Conservation (phyloP, 2,888 invertebrate genomes). For the Aphodius sticticus region DNA sequence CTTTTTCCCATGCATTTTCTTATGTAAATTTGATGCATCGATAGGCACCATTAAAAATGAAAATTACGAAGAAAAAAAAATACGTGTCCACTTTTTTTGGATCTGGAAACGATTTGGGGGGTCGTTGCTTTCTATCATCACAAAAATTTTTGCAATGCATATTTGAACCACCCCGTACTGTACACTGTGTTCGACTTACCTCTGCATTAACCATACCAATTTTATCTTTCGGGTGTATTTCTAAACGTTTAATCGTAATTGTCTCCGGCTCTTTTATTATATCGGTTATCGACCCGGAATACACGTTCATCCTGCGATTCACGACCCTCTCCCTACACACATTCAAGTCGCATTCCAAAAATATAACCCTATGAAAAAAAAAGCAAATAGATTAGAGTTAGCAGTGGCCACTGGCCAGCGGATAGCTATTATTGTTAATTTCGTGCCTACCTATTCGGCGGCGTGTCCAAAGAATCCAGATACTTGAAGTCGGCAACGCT, state of each 20-base stretch:
- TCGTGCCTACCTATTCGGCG: conserved; percentile 76
- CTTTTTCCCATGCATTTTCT: too few species aligned
- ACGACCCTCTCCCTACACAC: conserved; percentile 54
- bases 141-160: too few species aligned
- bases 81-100: too few species aligned
- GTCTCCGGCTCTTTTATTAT: conserved; percentile 43
- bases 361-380: conserved; percentile 50
- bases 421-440: too few species aligned
- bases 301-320: conserved; percentile 49
- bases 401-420: too few species aligned
- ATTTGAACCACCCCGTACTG: too few species aligned
- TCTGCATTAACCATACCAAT: conserved; percentile 53
- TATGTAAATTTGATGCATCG: too few species aligned
- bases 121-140: too few species aligned
- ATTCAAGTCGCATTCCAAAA: conserved; percentile 56
- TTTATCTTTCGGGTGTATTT: conserved; percentile 54
- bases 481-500: conserved; percentile 66
- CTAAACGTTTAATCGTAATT: conserved; percentile 46
- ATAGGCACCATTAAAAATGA: too few species aligned
- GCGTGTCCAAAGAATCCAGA: conserved; percentile 66
- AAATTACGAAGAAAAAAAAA: too few species aligned
- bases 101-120: too few species aligned
- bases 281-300: conserved; percentile 51
- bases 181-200: too few species aligned
- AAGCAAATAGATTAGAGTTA: neutral